These are phyloP conservation scores for Neoniphon sammara DNA, from an alignment of 2,797 vertebrate species.

Conservation along the genomic window DNA sequence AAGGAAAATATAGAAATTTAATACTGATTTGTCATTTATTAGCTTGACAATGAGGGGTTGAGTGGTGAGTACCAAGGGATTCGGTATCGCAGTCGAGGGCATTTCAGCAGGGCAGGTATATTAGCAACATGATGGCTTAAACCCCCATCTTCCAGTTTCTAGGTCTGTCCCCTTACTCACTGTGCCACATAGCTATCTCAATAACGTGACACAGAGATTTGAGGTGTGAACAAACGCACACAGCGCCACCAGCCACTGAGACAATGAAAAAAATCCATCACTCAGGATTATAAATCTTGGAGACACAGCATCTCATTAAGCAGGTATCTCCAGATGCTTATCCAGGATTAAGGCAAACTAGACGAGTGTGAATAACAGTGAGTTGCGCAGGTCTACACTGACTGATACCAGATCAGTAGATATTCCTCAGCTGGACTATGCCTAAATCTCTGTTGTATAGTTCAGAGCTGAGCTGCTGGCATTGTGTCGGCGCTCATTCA, in stretches of 20 bases:
- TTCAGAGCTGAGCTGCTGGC: slow-evolving; percentile 65
- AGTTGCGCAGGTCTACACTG: slow-evolving; percentile 34
- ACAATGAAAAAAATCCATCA: slow-evolving; percentile 41
- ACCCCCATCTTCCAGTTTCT: slow-evolving; percentile 34
- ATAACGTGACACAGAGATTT: slow-evolving; percentile 33
- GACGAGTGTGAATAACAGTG: slow-evolving; percentile 58
- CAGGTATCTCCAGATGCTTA: slow-evolving; percentile 47
- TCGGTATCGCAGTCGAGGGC: slow-evolving; percentile 20
- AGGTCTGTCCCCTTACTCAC: slow-evolving; percentile 27
- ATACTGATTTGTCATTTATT: no score
- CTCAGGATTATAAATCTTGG: slow-evolving; percentile 62
- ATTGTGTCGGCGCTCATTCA: slow-evolving; percentile 82
- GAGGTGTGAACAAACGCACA: slow-evolving; percentile 29
- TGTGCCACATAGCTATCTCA: background rate
- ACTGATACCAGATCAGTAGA: slow-evolving; percentile 67
- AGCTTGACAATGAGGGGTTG: no score
- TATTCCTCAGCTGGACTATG: slow-evolving; percentile 63
- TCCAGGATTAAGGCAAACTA: slow-evolving; percentile 42
- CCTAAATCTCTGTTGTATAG: slow-evolving; percentile 68
- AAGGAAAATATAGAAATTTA: no score
- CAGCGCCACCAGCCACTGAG: slow-evolving; percentile 22
- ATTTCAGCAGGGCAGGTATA: slow-evolving; percentile 1
- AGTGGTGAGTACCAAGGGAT: background rate
- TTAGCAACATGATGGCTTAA: slow-evolving; percentile 4
- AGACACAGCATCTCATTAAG: slow-evolving; percentile 53